Conservation (phyloP, 2,888 invertebrate genomes). For the Eupithecia pulchellata region DNA sequence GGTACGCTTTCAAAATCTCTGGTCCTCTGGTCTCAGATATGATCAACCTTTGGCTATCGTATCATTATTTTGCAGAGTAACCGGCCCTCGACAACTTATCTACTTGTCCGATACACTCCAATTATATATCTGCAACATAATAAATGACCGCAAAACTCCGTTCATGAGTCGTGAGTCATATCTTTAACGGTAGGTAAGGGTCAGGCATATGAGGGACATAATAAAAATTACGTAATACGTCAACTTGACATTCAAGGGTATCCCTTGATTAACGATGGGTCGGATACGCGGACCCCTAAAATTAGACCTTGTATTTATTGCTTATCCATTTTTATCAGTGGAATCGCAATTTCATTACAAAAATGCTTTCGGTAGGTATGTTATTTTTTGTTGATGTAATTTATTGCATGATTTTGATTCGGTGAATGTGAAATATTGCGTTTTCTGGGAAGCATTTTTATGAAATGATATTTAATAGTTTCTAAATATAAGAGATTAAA, state of each 20-base stretch:
- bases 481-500: not conserved
- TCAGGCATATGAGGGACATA: conserved; percentile 47
- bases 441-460: not conserved
- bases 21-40: no score
- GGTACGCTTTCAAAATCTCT: no score
- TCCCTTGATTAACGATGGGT: conserved; percentile 72
- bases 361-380: not conserved
- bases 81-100: not conserved
- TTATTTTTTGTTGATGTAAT: not conserved
- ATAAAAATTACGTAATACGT: conserved; percentile 75
- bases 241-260: conserved; percentile 62
- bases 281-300: conserved; percentile 63
- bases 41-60: not conserved
- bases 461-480: not conserved
- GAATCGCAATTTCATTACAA: conserved; percentile 15
- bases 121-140: not conserved
- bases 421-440: not conserved
- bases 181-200: conserved; percentile 28
- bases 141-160: conserved; percentile 2
- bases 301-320: conserved; percentile 70
- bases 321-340: conserved; percentile 62
- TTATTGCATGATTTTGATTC: not conserved
- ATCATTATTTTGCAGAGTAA: not conserved
- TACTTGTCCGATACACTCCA: not conserved
- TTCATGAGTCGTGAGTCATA: conserved; percentile 21